Percentiles rank a stretch among this genome's conserved stretches.
phyloP scores from a whole-genome alignment of 2,113 vertebrate species.

The Microcebus tavaratra region DNA sequence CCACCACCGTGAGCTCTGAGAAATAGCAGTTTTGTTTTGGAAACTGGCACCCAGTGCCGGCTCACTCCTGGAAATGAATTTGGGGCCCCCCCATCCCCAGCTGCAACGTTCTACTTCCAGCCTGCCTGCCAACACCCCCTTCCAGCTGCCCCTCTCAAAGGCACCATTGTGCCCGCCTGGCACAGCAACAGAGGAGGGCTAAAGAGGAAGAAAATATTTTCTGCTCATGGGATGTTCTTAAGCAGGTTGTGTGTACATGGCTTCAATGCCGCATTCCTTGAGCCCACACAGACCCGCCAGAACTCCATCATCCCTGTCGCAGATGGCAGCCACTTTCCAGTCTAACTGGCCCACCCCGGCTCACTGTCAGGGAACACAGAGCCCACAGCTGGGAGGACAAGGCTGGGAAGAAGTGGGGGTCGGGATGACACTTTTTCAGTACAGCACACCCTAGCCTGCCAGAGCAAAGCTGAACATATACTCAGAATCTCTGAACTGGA shows the following conservation, averaged over 20 bases:
- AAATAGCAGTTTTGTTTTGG: constrained; percentile 87
- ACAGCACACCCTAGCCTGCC: not conserved
- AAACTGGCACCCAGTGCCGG: constrained; percentile 83
- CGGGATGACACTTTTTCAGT: not conserved
- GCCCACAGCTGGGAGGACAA: not conserved
- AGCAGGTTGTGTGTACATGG: constrained; percentile 76
- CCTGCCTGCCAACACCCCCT: constrained; percentile 79
- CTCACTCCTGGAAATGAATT: constrained; percentile 86
- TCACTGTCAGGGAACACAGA: not conserved
- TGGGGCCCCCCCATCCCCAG: constrained; percentile 78
- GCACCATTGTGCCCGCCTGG: constrained; percentile 83
- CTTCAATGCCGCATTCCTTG: constrained; percentile 61
- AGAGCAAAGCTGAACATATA: not conserved
- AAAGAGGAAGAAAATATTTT: constrained; percentile 68
- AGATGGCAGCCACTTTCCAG: constrained; percentile 46
- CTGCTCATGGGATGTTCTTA: constrained; percentile 74
- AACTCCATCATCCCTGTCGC: constrained; percentile 48
- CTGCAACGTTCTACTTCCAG: constrained; percentile 85
- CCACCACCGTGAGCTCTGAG: constrained; percentile 81
- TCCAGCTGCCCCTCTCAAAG: constrained; percentile 89
- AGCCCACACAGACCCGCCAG: constrained; percentile 68
- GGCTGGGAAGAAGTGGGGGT: not conserved
- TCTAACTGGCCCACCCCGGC: not conserved
- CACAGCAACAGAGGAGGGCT: constrained; percentile 66
- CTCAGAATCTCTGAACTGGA: not conserved